phyloP scores from a whole-genome alignment of 2,888 invertebrate species.

The Drosophila falleni region DNA sequence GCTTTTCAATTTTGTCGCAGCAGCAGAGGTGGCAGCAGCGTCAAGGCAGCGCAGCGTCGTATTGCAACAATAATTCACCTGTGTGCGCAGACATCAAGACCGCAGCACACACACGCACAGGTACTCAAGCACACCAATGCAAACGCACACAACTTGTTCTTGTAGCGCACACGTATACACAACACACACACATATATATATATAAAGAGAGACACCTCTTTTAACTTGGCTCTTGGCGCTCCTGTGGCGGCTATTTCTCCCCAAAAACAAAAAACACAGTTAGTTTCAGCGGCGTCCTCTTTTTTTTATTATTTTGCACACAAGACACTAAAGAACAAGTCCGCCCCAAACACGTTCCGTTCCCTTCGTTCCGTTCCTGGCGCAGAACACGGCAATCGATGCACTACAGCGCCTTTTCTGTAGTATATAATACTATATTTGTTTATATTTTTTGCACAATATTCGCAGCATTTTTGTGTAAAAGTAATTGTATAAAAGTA shows the following conservation, averaged over 20 bases:
- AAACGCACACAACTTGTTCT: slow-evolving; percentile 23
- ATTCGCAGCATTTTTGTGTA: slow-evolving; percentile 20
- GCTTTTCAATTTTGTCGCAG: background rate
- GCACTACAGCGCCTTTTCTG: background rate
- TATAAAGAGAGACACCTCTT: slow-evolving; percentile 46
- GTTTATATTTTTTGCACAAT: slow-evolving; percentile 1
- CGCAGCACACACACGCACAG: slow-evolving; percentile 48
- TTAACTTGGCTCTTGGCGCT: slow-evolving; percentile 50
- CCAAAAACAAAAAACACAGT: slow-evolving; percentile 71
- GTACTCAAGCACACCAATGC: slow-evolving; percentile 21
- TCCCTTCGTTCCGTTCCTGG: slow-evolving; percentile 49
- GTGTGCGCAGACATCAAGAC: slow-evolving; percentile 78
- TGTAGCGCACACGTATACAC: slow-evolving; percentile 39
- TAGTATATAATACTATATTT: background rate
- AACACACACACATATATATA: slow-evolving; percentile 3
- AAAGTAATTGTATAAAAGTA: slow-evolving; percentile 21
- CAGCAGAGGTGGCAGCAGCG: slow-evolving; percentile 16
- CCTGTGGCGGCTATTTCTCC: slow-evolving; percentile 60
- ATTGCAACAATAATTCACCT: slow-evolving; percentile 80
- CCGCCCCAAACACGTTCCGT: slow-evolving; percentile 74
- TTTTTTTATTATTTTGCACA: slow-evolving; percentile 59
- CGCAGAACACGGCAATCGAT: slow-evolving; percentile 17
- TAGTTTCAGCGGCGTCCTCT: slow-evolving; percentile 60
- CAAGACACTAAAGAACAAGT: slow-evolving; percentile 58
- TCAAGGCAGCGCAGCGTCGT: slow-evolving; percentile 42